Conservation (phyloP, 2,888 invertebrate species). For the Trichogramma dendrolimi region DNA sequence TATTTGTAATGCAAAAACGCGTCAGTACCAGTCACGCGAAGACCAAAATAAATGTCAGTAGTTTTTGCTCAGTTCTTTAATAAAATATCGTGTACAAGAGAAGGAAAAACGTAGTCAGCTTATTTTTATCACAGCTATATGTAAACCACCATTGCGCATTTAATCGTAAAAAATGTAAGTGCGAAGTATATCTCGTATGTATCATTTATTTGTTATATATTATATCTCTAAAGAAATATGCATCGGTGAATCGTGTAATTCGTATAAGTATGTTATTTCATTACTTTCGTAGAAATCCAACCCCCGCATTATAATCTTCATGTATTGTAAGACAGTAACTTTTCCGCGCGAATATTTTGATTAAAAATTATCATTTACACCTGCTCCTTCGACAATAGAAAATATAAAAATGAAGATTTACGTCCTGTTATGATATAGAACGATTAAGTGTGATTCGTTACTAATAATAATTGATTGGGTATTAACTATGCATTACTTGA, state of each 20-base stretch:
- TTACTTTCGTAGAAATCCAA: slow-evolving; percentile 21
- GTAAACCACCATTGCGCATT: slow-evolving; percentile 22
- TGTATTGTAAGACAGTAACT: too few relatives aligned
- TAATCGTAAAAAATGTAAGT: slow-evolving; percentile 9
- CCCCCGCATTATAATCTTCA: too few relatives aligned
- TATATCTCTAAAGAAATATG: slow-evolving; percentile 12
- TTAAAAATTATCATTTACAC: too few relatives aligned
- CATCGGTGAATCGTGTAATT: slow-evolving; percentile 16
- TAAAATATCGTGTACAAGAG: background rate
- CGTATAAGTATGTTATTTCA: slow-evolving; percentile 14
- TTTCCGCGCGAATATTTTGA: too few relatives aligned
- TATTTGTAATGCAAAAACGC: too few relatives aligned
- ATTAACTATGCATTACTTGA: too few relatives aligned
- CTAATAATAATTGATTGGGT: too few relatives aligned
- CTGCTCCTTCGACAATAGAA: too few relatives aligned
- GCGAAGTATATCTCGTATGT: background rate
- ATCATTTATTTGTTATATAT: slow-evolving; percentile 8
- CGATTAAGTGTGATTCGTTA: too few relatives aligned
- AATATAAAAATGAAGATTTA: too few relatives aligned
- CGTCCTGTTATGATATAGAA: too few relatives aligned
- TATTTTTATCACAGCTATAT: slow-evolving; percentile 26
- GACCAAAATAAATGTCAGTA: slow-evolving; percentile 6
- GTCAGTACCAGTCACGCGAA: background rate
- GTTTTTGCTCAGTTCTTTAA: slow-evolving; percentile 15
- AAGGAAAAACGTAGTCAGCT: slow-evolving; percentile 5